phyloP scores from a whole-genome alignment of 2,797 vertebrate genomes.

The Uromys caudimaculatus region DNA sequence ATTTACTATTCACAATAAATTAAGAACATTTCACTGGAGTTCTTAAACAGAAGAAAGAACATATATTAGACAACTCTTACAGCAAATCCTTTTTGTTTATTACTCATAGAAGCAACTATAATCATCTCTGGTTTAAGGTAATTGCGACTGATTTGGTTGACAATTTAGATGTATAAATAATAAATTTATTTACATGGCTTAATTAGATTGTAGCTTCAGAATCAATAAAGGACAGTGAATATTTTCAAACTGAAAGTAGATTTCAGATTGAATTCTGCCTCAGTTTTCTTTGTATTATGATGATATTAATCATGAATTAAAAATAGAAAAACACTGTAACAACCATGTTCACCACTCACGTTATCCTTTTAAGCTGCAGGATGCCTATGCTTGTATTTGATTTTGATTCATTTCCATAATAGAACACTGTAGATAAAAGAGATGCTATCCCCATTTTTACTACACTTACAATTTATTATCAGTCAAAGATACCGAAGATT shows the following conservation, averaged over 20 bases:
- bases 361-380: slow-evolving; percentile 63
- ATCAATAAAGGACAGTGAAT: slow-evolving; percentile 67
- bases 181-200: slow-evolving; percentile 63
- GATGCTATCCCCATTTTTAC: slow-evolving; percentile 65
- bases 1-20: slow-evolving; percentile 1
- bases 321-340: slow-evolving; percentile 70
- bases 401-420: slow-evolving; percentile 78
- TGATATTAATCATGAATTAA: slow-evolving; percentile 60
- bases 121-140: slow-evolving; percentile 68
- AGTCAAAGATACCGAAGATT: slow-evolving; percentile 60
- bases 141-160: slow-evolving; percentile 63
- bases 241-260: slow-evolving; percentile 61
- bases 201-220: slow-evolving; percentile 63
- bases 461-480: slow-evolving; percentile 66
- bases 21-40: neutral
- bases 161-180: slow-evolving; percentile 70
- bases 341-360: slow-evolving; percentile 70
- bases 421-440: slow-evolving; percentile 46
- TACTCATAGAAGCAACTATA: slow-evolving; percentile 41
- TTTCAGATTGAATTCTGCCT: slow-evolving; percentile 28
- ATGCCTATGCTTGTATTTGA: slow-evolving; percentile 74
- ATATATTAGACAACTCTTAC: neutral
- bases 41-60: neutral
- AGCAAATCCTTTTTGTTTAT: slow-evolving; percentile 19
- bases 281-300: slow-evolving; percentile 71